Base-by-base conservation (phyloP, 2,888 invertebrate species). In the Polydrusus cervinus region DNA sequence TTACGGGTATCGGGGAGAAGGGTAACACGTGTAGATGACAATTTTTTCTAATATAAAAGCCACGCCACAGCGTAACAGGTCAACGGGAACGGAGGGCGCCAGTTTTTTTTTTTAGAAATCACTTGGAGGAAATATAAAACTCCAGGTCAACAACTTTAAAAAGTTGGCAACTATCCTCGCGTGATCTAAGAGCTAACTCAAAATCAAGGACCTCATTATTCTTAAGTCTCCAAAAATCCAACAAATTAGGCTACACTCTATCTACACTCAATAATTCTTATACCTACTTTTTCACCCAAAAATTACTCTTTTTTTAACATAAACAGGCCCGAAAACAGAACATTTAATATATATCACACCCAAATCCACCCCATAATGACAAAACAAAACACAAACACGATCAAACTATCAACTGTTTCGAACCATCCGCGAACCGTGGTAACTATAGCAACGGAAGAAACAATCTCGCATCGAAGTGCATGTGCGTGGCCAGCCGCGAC, bases 381-480 rank as follows among this genome's bases (percentile, higher is more conserved):
- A 30, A 25, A n/a, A 57, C n/a, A 68, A 57, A 57, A 11, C 38
- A 66, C 51, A 53, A 13, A 61, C 16, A 49, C 30, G 49, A 11
- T 9, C 34, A 60, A 34, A 14, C 3, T 9, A 34, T 51, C 16
- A 47, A 55, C 13, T 30, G n/a, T 16, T 38, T 14, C 16, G 6
- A 60, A 60, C 10, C 40, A 60, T 60, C 57, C 57, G 57, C 5
- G 38, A n/a, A 66, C 51, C 55, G 67, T 30, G 5, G 67, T 57
- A 43, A 68, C 55, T 57, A 57, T 66, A 66, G 51, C 51, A 53
- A 66, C 67, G 43, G 16, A 43, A 6, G 6, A 66, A 66, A 66
- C 66, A 53, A 53, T 18, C 34, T 51, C 49, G 45, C 34, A 47
- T 34, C 64, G 47, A 64, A 38, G 66, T 49, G 49, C 51, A 66